Evolutionary conservation across 2,797 vertebrate species (phyloP).

Genomic region (Lutjanus campechanus): DNA sequence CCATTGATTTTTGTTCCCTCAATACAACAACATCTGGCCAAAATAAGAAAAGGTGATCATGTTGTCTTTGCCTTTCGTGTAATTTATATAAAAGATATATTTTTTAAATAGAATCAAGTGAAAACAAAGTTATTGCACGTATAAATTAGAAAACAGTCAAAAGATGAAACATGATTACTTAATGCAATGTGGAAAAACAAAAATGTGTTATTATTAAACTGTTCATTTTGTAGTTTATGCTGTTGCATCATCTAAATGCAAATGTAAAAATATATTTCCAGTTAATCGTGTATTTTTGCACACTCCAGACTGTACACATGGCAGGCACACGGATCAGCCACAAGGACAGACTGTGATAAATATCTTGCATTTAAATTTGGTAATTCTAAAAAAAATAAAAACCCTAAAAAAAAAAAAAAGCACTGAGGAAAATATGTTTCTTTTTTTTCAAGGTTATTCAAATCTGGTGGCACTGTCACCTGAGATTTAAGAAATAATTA

Average conservation of each 20-base stretch:
- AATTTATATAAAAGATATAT: too few species aligned
- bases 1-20: too few species aligned
- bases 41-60: too few species aligned
- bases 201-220: background rate
- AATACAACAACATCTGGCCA: too few species aligned
- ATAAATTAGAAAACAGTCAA: too few species aligned
- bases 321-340: background rate
- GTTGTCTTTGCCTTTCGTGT: too few species aligned
- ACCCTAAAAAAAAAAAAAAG: background rate
- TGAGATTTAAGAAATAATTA: slow-evolving; percentile 30
- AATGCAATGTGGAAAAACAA: background rate
- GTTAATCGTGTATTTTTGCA: background rate
- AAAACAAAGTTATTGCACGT: too few species aligned
- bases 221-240: background rate
- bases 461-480: background rate
- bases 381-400: background rate
- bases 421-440: background rate
- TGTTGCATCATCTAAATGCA: background rate
- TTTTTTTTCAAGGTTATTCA: background rate
- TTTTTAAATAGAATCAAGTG: too few species aligned
- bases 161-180: background rate
- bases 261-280: background rate
- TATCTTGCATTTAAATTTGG: background rate
- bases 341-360: slow-evolving; percentile 1
- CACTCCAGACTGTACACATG: background rate